Conservation (phyloP, 2,888 invertebrate genomes). For the Caenorhabditis sp. region DNA sequence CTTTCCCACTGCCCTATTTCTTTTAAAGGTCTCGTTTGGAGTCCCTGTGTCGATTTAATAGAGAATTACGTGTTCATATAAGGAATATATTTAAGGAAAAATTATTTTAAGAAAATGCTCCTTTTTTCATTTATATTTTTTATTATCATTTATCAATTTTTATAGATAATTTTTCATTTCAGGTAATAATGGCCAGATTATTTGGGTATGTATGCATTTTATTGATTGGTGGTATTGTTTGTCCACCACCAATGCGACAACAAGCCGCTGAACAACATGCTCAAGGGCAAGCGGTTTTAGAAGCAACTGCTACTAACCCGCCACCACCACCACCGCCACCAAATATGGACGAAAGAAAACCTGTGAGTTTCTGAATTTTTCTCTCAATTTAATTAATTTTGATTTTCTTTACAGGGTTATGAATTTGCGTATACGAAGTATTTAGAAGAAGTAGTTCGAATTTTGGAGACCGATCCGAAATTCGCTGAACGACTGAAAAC, state of each 20-base stretch:
- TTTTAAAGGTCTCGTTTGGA: neutral
- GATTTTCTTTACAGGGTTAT: conserved; percentile 62
- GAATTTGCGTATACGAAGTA: conserved; percentile 67
- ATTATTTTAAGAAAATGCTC: too few species aligned
- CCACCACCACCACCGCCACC: conserved; percentile 17
- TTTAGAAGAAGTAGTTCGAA: conserved; percentile 67
- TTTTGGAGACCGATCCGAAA: conserved; percentile 66
- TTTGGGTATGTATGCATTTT: conserved; percentile 7
- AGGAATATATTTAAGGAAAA: neutral
- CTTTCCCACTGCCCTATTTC: neutral
- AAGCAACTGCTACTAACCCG: conserved; percentile 12
- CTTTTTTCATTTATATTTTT: neutral
- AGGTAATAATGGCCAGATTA: neutral
- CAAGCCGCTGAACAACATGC: conserved; percentile 12
- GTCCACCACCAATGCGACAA: conserved; percentile 34
- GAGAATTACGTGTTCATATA: neutral
- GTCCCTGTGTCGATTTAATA: neutral
- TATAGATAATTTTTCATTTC: neutral
- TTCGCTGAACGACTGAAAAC: conserved; percentile 62
- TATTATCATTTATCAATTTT: neutral
- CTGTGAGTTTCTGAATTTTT: conserved; percentile 13
- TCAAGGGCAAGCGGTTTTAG: conserved; percentile 21
- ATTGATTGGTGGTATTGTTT: conserved; percentile 18
- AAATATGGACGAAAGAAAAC: conserved; percentile 26
- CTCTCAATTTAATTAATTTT: neutral